These are phyloP conservation scores for Torymus aiolomorphi DNA, from an alignment of 2,888 invertebrate species.

Conservation along the genomic window DNA sequence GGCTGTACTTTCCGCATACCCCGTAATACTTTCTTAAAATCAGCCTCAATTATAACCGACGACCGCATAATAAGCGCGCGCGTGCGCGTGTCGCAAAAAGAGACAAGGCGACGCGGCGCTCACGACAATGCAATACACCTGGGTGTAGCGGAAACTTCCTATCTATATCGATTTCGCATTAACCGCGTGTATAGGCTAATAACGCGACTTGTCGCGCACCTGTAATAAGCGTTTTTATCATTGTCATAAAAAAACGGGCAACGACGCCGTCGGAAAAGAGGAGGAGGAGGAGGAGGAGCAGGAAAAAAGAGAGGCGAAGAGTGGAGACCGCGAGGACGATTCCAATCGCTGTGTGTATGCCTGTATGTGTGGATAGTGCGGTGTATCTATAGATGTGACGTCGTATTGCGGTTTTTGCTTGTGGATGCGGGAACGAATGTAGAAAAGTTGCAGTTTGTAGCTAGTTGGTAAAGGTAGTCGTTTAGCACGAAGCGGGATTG, in stretches of 20 bases:
- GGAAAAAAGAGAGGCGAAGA: too few species aligned
- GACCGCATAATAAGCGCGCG: background rate
- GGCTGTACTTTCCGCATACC: background rate
- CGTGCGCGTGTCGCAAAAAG: background rate
- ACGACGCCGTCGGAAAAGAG: background rate
- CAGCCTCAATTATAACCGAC: background rate
- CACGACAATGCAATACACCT: too few species aligned
- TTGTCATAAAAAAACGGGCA: constrained; percentile 26
- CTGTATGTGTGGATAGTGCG: too few species aligned
- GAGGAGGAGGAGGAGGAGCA: too few species aligned
- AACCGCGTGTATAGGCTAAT: background rate
- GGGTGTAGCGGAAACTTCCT: background rate
- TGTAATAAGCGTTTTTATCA: constrained; percentile 33
- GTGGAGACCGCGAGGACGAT: background rate
- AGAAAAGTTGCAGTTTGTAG: too few species aligned
- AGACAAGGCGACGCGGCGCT: background rate
- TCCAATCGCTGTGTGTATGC: background rate
- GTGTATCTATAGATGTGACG: too few species aligned
- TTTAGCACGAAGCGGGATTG: too few species aligned
- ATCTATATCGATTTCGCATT: constrained; percentile 35
- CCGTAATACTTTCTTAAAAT: background rate
- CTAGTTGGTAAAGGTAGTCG: too few species aligned
- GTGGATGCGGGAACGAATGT: too few species aligned
- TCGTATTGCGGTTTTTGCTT: too few species aligned
- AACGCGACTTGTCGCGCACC: background rate